Conservation (phyloP, 53 echinoderm and acorn worm species). For the Echinometra lucunter region DNA sequence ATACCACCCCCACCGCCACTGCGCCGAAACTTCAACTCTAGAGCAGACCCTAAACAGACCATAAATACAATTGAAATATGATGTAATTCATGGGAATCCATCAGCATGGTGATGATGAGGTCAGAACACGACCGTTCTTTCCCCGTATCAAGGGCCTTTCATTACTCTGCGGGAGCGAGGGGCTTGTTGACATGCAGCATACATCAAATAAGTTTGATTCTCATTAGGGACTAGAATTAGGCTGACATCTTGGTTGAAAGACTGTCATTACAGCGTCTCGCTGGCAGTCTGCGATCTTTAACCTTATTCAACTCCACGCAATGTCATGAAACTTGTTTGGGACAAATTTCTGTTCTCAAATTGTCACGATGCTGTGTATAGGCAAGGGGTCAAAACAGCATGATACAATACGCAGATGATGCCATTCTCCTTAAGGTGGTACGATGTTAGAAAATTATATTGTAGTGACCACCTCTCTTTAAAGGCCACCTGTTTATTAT, state of each 20-base stretch:
- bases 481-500: no score
- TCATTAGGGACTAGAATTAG: constrained; percentile 43
- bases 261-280: neutral
- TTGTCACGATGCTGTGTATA: neutral
- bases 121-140: constrained; percentile 2
- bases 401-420: neutral
- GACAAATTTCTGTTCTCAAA: neutral
- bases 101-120: neutral
- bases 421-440: no score
- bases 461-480: no score
- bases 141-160: neutral
- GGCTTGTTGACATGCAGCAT: constrained; percentile 9
- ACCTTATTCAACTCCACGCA: neutral
- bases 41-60: neutral
- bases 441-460: no score
- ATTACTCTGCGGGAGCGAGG: constrained; percentile 13
- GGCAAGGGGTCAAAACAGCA: neutral
- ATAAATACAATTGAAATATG: neutral
- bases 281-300: neutral
- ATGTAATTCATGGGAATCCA: constrained; percentile 17
- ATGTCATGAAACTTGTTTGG: neutral
- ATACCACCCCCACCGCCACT: neutral
- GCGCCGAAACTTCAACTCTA: neutral
- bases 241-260: neutral
- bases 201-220: constrained; percentile 40